Conservation (phyloP, 2,797 vertebrate genomes). For the Xenopus petersii region DNA sequence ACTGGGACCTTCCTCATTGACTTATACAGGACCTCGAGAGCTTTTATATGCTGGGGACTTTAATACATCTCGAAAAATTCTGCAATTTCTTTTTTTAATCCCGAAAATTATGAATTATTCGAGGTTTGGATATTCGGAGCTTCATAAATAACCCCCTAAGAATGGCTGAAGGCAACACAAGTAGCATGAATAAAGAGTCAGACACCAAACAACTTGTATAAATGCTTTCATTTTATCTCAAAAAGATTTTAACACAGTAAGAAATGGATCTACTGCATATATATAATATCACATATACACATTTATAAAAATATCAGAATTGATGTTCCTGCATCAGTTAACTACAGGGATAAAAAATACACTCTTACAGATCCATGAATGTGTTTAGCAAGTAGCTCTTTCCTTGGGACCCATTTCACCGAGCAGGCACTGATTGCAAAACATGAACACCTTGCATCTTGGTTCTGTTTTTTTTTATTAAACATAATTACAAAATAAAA, state of each 20-base stretch:
- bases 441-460: constrained; percentile 52
- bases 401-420: background rate
- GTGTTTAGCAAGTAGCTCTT: background rate
- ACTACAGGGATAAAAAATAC: constrained; percentile 75
- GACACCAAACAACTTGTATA: constrained; percentile 18
- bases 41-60: too few relatives aligned
- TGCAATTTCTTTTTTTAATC: too few relatives aligned
- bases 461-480: constrained; percentile 27
- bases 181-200: too few relatives aligned
- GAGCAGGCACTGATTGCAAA: background rate
- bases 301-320: constrained; percentile 84
- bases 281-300: constrained; percentile 55
- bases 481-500: constrained; percentile 56
- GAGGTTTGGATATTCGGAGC: too few relatives aligned
- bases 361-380: constrained; percentile 19
- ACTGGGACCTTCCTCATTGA: too few relatives aligned
- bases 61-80: too few relatives aligned
- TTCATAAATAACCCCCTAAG: too few relatives aligned
- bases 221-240: constrained; percentile 66
- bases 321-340: constrained; percentile 99
- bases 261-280: constrained; percentile 99
- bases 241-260: constrained; percentile 94
- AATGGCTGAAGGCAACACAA: too few relatives aligned
- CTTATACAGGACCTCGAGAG: too few relatives aligned
- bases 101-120: too few relatives aligned